These are phyloP conservation scores for Ptychoptera contaminata DNA, from an alignment of 2,888 invertebrate genomes.

Conservation along the genomic window DNA sequence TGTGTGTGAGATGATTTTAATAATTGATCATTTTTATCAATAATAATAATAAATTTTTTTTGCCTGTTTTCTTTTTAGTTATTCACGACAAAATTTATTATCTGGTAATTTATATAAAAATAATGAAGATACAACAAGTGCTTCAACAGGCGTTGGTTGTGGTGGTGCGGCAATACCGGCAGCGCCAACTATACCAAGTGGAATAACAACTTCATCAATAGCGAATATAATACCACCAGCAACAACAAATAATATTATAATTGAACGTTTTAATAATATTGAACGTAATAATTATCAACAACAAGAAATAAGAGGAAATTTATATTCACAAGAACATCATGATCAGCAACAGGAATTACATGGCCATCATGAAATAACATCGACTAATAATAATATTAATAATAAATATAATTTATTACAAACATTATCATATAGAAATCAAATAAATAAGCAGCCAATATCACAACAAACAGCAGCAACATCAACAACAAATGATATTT, in stretches of 20 bases:
- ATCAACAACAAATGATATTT: too few relatives aligned
- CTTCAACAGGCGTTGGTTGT: conserved; percentile 16
- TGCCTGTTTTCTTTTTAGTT: conserved; percentile 37
- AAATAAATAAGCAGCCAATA: too few relatives aligned
- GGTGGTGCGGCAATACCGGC: conserved; percentile 18
- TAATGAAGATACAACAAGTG: conserved; percentile 46
- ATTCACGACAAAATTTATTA: conserved; percentile 76
- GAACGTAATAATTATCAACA: too few relatives aligned
- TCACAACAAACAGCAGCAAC: too few relatives aligned
- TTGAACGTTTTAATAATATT: conserved; percentile 8
- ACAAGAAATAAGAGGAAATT: too few relatives aligned
- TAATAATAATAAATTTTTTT: conserved; percentile 8
- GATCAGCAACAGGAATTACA: conserved; percentile 8
- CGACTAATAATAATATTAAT: conserved; percentile 3
- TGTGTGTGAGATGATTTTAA: background rate
- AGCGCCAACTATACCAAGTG: conserved; percentile 16
- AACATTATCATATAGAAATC: too few relatives aligned
- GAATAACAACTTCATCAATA: conserved; percentile 17
- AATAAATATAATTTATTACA: too few relatives aligned
- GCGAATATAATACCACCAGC: conserved; percentile 9
- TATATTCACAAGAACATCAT: conserved; percentile 7
- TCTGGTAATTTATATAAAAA: conserved; percentile 52
- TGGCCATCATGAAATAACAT: conserved; percentile 8
- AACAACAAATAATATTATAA: conserved; percentile 15
- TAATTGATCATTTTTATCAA: background rate